phyloP scores from a whole-genome alignment of 2,888 invertebrate species.

The Quadriops clusia region DNA sequence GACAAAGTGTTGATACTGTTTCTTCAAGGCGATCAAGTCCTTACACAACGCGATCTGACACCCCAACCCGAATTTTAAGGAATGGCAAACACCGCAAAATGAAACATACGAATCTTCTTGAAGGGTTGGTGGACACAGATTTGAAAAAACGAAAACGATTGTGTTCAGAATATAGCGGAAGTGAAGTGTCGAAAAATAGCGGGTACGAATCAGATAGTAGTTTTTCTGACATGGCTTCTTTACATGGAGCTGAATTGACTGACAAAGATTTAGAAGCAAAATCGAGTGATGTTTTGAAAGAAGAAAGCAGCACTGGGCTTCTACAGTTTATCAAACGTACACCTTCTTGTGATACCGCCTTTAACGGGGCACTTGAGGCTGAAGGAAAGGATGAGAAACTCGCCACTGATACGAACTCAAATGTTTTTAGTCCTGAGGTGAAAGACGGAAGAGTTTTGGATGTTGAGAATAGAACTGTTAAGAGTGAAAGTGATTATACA shows the following conservation, averaged over 20 bases:
- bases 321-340: slow-evolving; percentile 15
- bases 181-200: slow-evolving; percentile 50
- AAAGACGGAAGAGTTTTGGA: slow-evolving; percentile 14
- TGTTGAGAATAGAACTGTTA: slow-evolving; percentile 7
- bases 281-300: slow-evolving; percentile 9
- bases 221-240: slow-evolving; percentile 41
- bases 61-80: slow-evolving; percentile 46
- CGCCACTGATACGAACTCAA: slow-evolving; percentile 29
- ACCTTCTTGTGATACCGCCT: slow-evolving; percentile 13
- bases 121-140: slow-evolving; percentile 45
- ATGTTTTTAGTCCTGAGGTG: slow-evolving; percentile 23
- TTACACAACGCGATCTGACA: slow-evolving; percentile 49
- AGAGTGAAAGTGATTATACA: slow-evolving; percentile 9
- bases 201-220: slow-evolving; percentile 53
- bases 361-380: slow-evolving; percentile 7
- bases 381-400: slow-evolving; percentile 8
- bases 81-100: slow-evolving; percentile 56
- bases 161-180: slow-evolving; percentile 47
- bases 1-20: slow-evolving; percentile 25
- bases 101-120: slow-evolving; percentile 43
- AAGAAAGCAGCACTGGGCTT: slow-evolving; percentile 13
- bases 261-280: slow-evolving; percentile 18
- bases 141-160: slow-evolving; percentile 40
- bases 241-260: slow-evolving; percentile 26
- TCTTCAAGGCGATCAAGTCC: slow-evolving; percentile 35